Evolutionary conservation across 2,797 vertebrate genomes (phyloP).

Genomic region (Sandelia bainsii): DNA sequence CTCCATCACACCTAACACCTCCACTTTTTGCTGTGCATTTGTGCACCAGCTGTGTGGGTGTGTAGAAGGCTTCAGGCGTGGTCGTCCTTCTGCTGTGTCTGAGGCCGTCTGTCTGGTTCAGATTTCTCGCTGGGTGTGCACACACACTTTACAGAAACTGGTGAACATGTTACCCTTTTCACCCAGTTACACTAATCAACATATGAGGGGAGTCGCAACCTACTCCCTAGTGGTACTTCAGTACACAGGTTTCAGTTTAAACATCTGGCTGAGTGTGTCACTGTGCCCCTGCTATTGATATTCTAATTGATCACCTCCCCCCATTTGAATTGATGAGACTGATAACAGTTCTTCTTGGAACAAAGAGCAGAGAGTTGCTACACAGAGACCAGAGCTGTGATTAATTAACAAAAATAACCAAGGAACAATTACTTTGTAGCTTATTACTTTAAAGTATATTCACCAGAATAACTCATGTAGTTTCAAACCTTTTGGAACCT

Average conservation of each 20-base stretch:
- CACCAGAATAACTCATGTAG: neutral
- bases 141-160: slow-evolving; percentile 63
- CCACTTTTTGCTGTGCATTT: slow-evolving; percentile 48
- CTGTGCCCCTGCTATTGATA: slow-evolving; percentile 68
- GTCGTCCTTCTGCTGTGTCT: slow-evolving; percentile 27
- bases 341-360: slow-evolving; percentile 57
- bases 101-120: neutral
- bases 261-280: slow-evolving; percentile 56
- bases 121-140: neutral
- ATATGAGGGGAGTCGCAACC: slow-evolving; percentile 20
- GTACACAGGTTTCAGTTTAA: slow-evolving; percentile 71
- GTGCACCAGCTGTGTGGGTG: slow-evolving; percentile 41
- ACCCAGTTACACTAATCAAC: slow-evolving; percentile 49
- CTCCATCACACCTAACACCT: slow-evolving; percentile 39
- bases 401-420: slow-evolving; percentile 8
- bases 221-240: slow-evolving; percentile 29
- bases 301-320: slow-evolving; percentile 69
- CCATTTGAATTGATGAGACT: slow-evolving; percentile 53
- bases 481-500: neutral
- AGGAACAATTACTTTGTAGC: neutral
- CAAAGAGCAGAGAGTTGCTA: slow-evolving; percentile 28
- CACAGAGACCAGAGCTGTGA: slow-evolving; percentile 39
- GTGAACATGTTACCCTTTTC: neutral
- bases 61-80: slow-evolving; percentile 25
- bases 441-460: neutral